phyloP scores from a whole-genome alignment of 2,888 invertebrate genomes.

The Ectropis crepuscularia region DNA sequence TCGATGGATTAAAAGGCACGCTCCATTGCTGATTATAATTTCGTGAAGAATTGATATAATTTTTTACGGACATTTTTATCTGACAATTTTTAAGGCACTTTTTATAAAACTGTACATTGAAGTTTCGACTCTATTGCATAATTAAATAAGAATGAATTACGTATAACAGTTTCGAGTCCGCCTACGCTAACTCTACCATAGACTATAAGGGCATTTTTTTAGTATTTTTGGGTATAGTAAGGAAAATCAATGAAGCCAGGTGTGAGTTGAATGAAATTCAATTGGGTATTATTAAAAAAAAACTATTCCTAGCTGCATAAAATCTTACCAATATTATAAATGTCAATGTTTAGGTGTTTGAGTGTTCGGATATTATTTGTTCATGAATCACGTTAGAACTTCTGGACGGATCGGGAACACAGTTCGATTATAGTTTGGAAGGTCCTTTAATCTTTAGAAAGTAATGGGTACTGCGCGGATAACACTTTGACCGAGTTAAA shows the following conservation, averaged over 20 bases:
- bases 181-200: constrained; percentile 2
- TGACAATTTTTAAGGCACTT: constrained; percentile 3
- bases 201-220: constrained; percentile 35
- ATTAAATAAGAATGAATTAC: neutral
- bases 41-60: constrained; percentile 54
- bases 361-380: too few relatives aligned
- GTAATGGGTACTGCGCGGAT: too few relatives aligned
- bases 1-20: constrained; percentile 72
- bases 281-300: constrained; percentile 63
- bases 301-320: too few relatives aligned
- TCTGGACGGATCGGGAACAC: too few relatives aligned
- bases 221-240: constrained; percentile 37
- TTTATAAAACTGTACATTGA: neutral
- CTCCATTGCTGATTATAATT: constrained; percentile 79
- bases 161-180: too few relatives aligned
- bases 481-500: too few relatives aligned
- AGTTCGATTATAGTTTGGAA: too few relatives aligned
- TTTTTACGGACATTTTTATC: constrained; percentile 39
- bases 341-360: neutral
- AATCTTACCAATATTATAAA: neutral
- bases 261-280: constrained; percentile 72
- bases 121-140: neutral
- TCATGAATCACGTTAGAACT: too few relatives aligned
- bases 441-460: too few relatives aligned
- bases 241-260: constrained; percentile 57